phyloP scores from a whole-genome alignment of 2,797 vertebrate genomes.

The Melanitta fusca region DNA sequence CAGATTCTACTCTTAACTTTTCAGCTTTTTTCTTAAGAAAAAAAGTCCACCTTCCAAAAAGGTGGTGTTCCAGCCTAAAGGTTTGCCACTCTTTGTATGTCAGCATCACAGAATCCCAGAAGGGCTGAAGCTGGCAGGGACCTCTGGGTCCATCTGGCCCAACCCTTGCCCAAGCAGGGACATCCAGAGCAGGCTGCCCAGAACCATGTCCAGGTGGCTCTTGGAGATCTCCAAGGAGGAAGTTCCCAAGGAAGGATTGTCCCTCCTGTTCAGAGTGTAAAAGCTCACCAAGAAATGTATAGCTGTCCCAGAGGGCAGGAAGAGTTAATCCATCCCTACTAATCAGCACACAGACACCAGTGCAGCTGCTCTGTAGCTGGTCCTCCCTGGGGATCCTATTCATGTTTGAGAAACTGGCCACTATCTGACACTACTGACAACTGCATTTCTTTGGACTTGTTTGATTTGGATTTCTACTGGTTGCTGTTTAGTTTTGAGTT shows the following conservation, averaged over 20 bases:
- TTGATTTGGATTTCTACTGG: neutral
- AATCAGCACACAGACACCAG: neutral
- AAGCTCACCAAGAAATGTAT: neutral
- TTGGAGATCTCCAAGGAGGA: neutral
- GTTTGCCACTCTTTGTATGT: neutral
- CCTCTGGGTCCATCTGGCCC: neutral
- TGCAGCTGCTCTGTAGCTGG: rapidly evolving
- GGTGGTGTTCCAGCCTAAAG: neutral
- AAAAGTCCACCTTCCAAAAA: neutral
- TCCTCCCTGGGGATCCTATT: neutral
- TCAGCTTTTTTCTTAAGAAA: neutral
- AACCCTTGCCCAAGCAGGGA: neutral
- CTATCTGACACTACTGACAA: neutral
- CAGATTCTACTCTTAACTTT: neutral
- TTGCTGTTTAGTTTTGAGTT: neutral
- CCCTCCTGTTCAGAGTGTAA: neutral
- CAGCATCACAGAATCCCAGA: neutral
- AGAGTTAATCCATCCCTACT: neutral
- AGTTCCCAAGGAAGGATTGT: neutral
- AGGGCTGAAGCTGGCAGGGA: neutral
- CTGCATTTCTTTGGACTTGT: neutral
- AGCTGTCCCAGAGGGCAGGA: neutral
- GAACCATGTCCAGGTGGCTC: neutral
- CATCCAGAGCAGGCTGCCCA: neutral
- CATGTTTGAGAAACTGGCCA: neutral